Evolutionary conservation across 2,888 invertebrate species (phyloP), one percentile per base, ranked within the genome.

Genomic region (Smittia sp.): DNA sequence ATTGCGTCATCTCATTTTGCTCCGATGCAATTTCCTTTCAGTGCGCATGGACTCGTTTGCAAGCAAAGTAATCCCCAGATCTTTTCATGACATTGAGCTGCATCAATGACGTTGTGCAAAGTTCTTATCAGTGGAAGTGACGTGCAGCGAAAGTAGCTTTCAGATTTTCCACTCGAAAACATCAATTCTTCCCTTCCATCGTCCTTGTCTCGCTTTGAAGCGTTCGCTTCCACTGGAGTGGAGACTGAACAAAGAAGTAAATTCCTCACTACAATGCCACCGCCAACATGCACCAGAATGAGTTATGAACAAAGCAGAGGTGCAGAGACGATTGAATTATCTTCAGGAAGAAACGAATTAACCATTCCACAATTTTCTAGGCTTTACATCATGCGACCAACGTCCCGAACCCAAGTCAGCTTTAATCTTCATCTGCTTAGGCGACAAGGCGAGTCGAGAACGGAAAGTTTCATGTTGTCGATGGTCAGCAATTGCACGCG

Each of bases 341-440:
- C 38, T 66, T 66, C 32, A 66, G 66, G 66, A 66, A 66, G 32
- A 18, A 27, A 65, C 32, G 24, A 65, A 66, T 66, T 66, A 25
- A 54, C n/a, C n/a, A n/a, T 32, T 32, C 32, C 32, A 6, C 32
- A 3, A 32, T 32, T 32, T 32, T 32, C 32, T 32, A 32, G 9
- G 32, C 32, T 32, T 32, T 32, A n/a, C n/a, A n/a, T n/a, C n/a
- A n/a, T 32, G 32, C 32, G 32, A 9, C 32, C 4, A 32, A 32
- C 32, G 3, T 32, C 32, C 32, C 4, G 9, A 32, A 32, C 4
- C 32, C 3, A 32, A 32, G 9, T 32, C 32, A 32, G 32, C 32
- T 32, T 32, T 32, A 6, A 32, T 3, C 32, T n/a, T n/a, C n/a
- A n/a, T n/a, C n/a, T n/a, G n/a, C n/a, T n/a, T 32, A 32, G 32